Conservation (phyloP, 2,888 invertebrate species). For the Hoplodrina blanda region DNA sequence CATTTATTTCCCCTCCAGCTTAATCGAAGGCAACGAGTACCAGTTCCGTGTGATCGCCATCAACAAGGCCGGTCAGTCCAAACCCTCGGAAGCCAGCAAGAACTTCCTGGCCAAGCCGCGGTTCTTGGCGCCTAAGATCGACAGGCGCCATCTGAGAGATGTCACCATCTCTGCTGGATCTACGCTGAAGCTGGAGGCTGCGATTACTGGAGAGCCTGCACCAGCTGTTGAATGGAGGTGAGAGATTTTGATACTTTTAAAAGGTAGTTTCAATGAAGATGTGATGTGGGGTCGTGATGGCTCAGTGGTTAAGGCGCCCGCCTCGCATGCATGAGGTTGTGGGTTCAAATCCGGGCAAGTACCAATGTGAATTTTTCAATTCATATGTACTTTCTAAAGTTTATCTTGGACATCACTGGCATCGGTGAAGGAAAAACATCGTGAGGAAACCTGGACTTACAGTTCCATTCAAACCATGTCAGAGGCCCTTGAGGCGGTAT, state of each 20-base stretch:
- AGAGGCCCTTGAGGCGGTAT: no score
- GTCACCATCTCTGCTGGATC: constrained; percentile 97
- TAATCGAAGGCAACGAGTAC: constrained; percentile 98
- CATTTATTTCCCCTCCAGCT: constrained; percentile 76
- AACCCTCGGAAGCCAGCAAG: constrained; percentile 97
- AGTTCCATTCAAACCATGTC: no score
- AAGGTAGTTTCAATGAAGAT: no score
- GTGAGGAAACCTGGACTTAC: no score
- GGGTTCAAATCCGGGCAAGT: no score
- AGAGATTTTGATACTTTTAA: constrained; percentile 1
- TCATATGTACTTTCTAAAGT: no score
- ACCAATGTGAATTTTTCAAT: no score
- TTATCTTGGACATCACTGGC: no score
- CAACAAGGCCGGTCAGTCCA: constrained; percentile 98
- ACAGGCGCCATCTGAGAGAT: constrained; percentile 97
- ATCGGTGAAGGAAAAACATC: no score
- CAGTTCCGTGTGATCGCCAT: constrained; percentile 98
- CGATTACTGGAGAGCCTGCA: constrained; percentile 98
- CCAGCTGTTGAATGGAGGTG: constrained; percentile 97
- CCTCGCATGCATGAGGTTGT: no score
- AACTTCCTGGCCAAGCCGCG: constrained; percentile 96
- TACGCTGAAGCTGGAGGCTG: constrained; percentile 97
- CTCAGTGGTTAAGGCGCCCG: no score
- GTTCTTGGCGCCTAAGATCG: constrained; percentile 98
- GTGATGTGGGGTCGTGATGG: no score